These are phyloP conservation scores for Capra hircus DNA, from an alignment of 2,113 vertebrate species.

Conservation along the genomic window DNA sequence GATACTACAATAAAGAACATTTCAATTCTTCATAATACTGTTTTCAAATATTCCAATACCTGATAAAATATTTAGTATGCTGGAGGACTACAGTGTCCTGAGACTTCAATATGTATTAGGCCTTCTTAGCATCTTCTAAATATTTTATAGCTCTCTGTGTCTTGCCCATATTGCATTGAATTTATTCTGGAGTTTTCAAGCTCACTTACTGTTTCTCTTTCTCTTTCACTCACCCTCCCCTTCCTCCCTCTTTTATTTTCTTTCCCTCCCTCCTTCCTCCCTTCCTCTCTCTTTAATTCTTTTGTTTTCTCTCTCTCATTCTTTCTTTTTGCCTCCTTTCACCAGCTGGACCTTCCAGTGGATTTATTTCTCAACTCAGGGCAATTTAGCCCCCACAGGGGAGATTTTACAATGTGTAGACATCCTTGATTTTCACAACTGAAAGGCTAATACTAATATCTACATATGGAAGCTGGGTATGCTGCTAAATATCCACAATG, in stretches of 20 bases:
- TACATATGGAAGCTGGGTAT: not conserved
- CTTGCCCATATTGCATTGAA: not conserved
- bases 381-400: not conserved
- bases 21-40: not conserved
- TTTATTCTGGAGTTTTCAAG: not conserved
- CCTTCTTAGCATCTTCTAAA: not conserved
- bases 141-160: not conserved
- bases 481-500: not conserved
- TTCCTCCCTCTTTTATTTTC: rapidly evolving
- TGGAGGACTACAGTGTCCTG: not conserved
- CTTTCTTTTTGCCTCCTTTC: not conserved
- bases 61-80: not conserved
- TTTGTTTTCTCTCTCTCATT: not conserved
- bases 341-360: not conserved
- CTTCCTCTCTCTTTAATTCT: not conserved
- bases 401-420: not conserved
- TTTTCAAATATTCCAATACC: not conserved
- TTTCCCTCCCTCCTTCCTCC: not conserved
- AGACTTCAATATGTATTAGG: not conserved
- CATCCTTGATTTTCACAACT: not conserved
- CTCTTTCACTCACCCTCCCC: rapidly evolving
- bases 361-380: not conserved
- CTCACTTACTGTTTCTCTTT: not conserved
- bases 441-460: not conserved
- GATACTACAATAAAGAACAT: not conserved